Base-by-base conservation (phyloP, 2,888 invertebrate species). In the Automeris io region DNA sequence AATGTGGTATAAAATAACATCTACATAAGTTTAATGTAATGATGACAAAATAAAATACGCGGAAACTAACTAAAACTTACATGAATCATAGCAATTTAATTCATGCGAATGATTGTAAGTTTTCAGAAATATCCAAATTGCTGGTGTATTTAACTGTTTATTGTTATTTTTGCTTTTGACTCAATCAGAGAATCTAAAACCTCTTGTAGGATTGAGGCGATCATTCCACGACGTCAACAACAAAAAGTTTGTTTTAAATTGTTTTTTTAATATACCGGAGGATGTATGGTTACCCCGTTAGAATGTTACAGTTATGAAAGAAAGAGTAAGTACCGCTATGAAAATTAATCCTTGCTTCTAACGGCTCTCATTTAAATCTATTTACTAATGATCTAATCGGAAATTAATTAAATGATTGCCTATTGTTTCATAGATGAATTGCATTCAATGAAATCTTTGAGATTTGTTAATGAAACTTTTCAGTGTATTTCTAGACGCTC, bases 341-440 rank as follows among this genome's bases (percentile, higher is more conserved):
- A 37, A 37, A 32, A 37, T 18, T 22, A 23, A 32, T 32, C 37
- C 37, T 37, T 34, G 16, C 22, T 13, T 22, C 23, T 37, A 37
- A 37, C 37, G 37, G 37, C 11, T 7, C 18, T 31, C 37, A 32
- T 11, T 12, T 29, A 29, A 29, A 12, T 22, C 9, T 13, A 5
- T 23, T 32, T 31, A 37, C 22, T 37, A 32, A 37, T 37, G 32
- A 16, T 22, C 18, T 23, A 37, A 37, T 37, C 37, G 23, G 32
- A 6, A 16, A 5, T n/a, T 9, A 37, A 12, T 32, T 32, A 23
- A 32, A 31, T 31, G 22, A 37, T 18, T 23, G 11, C 23, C 23
- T 22, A 16, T 9, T 18, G 23, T 18, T 5, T 23, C 4, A 37
- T 31, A 18, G 23, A 31, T 18, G 32, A 18, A n/a, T 22, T 18